Evolutionary conservation across 2,888 invertebrate species (phyloP).

Genomic region (Pollenia angustigena): DNA sequence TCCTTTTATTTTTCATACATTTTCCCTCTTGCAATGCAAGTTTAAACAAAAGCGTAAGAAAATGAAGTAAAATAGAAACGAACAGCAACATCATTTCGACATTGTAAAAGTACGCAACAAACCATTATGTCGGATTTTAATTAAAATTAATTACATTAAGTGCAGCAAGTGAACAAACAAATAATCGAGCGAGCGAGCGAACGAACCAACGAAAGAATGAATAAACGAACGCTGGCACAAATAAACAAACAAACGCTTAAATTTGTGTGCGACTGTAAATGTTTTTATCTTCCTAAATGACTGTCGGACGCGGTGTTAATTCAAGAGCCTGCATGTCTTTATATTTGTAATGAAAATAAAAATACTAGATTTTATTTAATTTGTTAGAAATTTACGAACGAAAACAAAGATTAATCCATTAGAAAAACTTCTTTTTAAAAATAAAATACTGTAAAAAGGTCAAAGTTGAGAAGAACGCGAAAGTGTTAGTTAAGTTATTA

Average conservation of each 20-base stretch:
- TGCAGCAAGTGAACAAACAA: slow-evolving; percentile 80
- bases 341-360: slow-evolving; percentile 9
- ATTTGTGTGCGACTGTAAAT: slow-evolving; percentile 31
- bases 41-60: slow-evolving; percentile 58
- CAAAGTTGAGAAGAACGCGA: slow-evolving; percentile 26
- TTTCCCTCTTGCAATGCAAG: slow-evolving; percentile 26
- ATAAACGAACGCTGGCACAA: neutral
- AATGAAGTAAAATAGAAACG: slow-evolving; percentile 42
- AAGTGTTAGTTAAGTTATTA: slow-evolving; percentile 41
- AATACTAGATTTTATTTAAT: slow-evolving; percentile 5
- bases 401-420: slow-evolving; percentile 41
- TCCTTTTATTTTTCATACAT: slow-evolving; percentile 46
- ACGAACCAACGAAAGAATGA: neutral
- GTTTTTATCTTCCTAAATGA: neutral
- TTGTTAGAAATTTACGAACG: slow-evolving; percentile 39
- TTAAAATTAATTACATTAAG: slow-evolving; percentile 84
- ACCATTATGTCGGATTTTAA: slow-evolving; percentile 82
- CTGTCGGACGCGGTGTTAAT: neutral
- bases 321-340: slow-evolving; percentile 37
- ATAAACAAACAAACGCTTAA: slow-evolving; percentile 46
- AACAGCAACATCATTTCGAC: slow-evolving; percentile 49
- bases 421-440: neutral
- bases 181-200: slow-evolving; percentile 24
- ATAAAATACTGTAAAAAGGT: slow-evolving; percentile 25
- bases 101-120: slow-evolving; percentile 71